Evolutionary conservation across 2,888 invertebrate genomes (phyloP).

Genomic region (Rotaria socialis): DNA sequence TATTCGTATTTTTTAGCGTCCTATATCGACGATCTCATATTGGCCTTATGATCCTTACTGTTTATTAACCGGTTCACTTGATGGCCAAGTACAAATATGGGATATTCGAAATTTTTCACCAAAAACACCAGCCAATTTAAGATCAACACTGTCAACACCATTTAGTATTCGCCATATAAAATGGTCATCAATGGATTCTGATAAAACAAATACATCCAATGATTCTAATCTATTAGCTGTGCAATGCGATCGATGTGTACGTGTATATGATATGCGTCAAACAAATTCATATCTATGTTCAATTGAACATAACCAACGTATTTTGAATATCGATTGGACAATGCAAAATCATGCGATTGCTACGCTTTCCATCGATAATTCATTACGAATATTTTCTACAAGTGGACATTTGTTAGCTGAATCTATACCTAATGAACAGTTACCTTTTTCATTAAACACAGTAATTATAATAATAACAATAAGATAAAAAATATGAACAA

Average conservation of each 20-base stretch:
- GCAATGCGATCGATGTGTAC: slow-evolving; percentile 21
- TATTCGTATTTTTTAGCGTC: slow-evolving; percentile 23
- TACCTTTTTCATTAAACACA: background rate
- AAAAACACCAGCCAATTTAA: background rate
- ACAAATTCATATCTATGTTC: background rate
- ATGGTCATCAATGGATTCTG: background rate
- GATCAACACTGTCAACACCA: background rate
- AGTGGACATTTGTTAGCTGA: background rate
- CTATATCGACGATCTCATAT: background rate
- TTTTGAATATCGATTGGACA: background rate
- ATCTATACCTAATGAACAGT: background rate
- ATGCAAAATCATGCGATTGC: background rate
- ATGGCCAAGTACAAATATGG: slow-evolving; percentile 30
- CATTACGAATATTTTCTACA: background rate
- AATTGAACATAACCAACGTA: slow-evolving; percentile 9
- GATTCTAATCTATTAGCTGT: background rate
- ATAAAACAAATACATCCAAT: background rate
- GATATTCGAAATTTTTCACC: background rate
- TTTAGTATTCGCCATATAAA: slow-evolving; percentile 4
- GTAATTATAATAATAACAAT: background rate
- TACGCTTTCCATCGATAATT: background rate
- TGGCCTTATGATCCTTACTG: background rate
- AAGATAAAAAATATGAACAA: background rate
- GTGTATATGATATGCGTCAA: slow-evolving; percentile 7
- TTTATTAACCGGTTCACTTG: background rate